phyloP scores from a whole-genome alignment of 2,113 vertebrate genomes.

The Megaptera novaeangliae region DNA sequence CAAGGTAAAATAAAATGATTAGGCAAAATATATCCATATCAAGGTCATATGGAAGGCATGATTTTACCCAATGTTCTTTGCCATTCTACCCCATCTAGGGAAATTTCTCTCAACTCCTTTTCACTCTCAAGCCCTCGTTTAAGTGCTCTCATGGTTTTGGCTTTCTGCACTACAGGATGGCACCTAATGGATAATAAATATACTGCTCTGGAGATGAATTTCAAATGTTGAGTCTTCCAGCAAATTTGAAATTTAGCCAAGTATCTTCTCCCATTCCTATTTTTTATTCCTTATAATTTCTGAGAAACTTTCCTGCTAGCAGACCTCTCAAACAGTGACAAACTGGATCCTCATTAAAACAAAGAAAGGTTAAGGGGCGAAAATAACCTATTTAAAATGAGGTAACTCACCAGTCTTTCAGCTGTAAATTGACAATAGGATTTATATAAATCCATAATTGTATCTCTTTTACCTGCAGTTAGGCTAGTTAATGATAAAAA shows the following conservation, averaged over 20 bases:
- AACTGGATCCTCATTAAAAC: slow-evolving; percentile 94
- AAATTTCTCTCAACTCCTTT: background rate
- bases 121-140: background rate
- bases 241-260: slow-evolving; percentile 70
- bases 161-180: background rate
- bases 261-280: slow-evolving; percentile 53
- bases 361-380: slow-evolving; percentile 86
- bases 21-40: background rate
- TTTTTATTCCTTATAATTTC: slow-evolving; percentile 72
- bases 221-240: slow-evolving; percentile 37
- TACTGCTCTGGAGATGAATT: background rate
- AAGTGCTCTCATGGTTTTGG: background rate
- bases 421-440: slow-evolving; percentile 97
- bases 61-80: background rate
- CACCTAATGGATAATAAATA: background rate
- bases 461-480: slow-evolving; percentile 95
- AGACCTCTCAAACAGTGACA: slow-evolving; percentile 81
- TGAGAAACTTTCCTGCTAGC: slow-evolving; percentile 82
- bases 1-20: background rate
- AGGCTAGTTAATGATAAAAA: slow-evolving; percentile 93
- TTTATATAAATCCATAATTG: slow-evolving; percentile 97
- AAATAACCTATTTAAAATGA: slow-evolving; percentile 89
- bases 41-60: background rate
- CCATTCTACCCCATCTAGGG: background rate
- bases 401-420: slow-evolving; percentile 90